Percentiles rank a stretch among this genome's conserved stretches.
These are phyloP conservation scores for Nesometra sesokonis DNA, from an alignment of 35 echinoderm and acorn worm genomes.

Conservation along the genomic window DNA sequence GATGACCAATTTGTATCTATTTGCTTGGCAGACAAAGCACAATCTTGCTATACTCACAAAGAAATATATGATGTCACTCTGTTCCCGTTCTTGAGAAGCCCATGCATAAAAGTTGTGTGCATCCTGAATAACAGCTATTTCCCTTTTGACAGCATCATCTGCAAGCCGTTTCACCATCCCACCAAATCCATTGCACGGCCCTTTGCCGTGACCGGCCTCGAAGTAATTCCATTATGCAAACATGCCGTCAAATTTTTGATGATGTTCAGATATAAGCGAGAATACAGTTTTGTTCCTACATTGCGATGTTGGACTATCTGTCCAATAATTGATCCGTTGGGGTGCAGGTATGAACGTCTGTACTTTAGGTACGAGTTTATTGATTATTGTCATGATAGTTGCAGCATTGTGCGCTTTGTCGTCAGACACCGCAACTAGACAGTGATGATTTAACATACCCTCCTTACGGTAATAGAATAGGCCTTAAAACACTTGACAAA, in stretches of 20 bases:
- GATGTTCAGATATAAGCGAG: background rate
- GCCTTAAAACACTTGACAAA: too few relatives aligned
- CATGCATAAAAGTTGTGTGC: conserved; percentile 24
- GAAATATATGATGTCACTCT: background rate
- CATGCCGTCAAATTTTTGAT: conserved; percentile 12
- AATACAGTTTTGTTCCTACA: conserved; percentile 33
- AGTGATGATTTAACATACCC: background rate
- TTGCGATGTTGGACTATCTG: conserved; percentile 39
- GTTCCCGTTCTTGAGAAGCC: conserved; percentile 4
- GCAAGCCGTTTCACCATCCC: conserved; percentile 26
- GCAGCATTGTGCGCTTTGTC: conserved; percentile 4
- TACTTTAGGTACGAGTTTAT: background rate
- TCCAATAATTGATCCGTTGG: conserved; percentile 39
- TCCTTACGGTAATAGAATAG: background rate
- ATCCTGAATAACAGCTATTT: conserved; percentile 17
- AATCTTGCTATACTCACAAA: background rate
- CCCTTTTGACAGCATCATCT: conserved; percentile 14
- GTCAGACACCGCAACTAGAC: conserved; percentile 17
- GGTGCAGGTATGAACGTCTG: background rate
- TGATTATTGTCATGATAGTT: conserved; percentile 17
- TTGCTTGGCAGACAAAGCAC: background rate
- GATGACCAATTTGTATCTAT: background rate
- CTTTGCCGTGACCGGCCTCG: conserved; percentile 34
- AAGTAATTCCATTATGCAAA: conserved; percentile 35
- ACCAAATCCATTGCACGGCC: too few relatives aligned